Percentiles rank a stretch among this genome's conserved stretches.
phyloP scores from a whole-genome alignment of 2,797 vertebrate species.

The Limosa lapponica region DNA sequence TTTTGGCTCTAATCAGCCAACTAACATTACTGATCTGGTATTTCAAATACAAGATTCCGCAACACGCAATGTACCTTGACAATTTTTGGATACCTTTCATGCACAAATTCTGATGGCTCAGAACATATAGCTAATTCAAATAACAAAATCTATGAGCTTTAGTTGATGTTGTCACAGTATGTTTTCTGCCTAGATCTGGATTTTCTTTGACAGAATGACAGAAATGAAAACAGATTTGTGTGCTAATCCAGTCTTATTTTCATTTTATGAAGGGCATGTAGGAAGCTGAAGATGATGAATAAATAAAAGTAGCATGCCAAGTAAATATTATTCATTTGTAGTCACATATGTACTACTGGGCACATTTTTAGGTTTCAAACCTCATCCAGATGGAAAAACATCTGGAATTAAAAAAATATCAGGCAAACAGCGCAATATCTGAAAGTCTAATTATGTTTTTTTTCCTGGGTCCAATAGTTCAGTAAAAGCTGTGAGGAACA shows the following conservation, averaged over 20 bases:
- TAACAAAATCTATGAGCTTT: neutral
- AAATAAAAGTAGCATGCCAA: constrained; percentile 35
- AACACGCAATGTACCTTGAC: neutral
- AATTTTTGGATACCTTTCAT: neutral
- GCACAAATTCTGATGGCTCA: neutral
- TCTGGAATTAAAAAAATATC: constrained; percentile 3
- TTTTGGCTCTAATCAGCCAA: neutral
- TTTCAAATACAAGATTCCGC: neutral
- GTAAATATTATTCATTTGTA: constrained; percentile 45
- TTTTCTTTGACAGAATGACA: constrained; percentile 13
- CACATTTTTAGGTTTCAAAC: neutral
- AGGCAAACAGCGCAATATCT: neutral
- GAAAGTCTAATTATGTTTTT: neutral
- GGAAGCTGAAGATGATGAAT: neutral
- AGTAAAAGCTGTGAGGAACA: neutral
- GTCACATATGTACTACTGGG: constrained; percentile 10
- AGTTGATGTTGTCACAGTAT: neutral
- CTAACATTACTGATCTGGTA: neutral
- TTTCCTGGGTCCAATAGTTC: neutral
- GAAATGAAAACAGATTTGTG: constrained; percentile 28
- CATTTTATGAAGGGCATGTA: constrained; percentile 8
- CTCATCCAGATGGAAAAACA: constrained; percentile 30
- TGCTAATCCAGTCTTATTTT: constrained; percentile 13
- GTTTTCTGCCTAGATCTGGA: constrained; percentile 3
- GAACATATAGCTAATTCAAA: neutral